Percentiles rank a stretch among this genome's conserved stretches.
These are phyloP conservation scores for Cebus imitator DNA, from an alignment of 2,113 vertebrate genomes.

Conservation along the genomic window DNA sequence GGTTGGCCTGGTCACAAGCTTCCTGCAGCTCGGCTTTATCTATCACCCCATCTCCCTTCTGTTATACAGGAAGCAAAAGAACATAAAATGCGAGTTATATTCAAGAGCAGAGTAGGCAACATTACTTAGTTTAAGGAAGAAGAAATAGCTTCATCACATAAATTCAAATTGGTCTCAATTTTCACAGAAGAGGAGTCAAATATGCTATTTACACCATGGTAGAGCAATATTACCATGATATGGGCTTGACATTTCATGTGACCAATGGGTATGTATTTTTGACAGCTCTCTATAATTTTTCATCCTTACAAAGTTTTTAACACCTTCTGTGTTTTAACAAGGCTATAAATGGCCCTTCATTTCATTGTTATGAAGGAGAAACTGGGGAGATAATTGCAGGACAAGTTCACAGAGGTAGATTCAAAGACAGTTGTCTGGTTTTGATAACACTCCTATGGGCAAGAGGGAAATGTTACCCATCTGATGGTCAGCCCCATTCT, in stretches of 20 bases:
- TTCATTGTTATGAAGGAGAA: neutral
- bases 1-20: slow-evolving; percentile 85
- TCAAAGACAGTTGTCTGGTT: neutral
- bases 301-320: slow-evolving; percentile 12
- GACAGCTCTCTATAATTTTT: neutral
- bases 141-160: neutral
- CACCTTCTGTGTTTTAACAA: neutral
- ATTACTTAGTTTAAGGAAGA: neutral
- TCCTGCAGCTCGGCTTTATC: slow-evolving; percentile 86
- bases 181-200: neutral
- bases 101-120: neutral
- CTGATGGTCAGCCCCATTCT: no score
- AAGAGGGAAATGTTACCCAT: neutral
- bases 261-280: neutral
- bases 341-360: neutral
- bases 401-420: neutral
- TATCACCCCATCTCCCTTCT: slow-evolving; percentile 90
- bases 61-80: slow-evolving; percentile 48
- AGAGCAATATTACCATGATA: neutral
- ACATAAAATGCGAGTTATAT: neutral
- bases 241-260: neutral
- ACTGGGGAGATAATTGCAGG: neutral
- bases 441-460: neutral
- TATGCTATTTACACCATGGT: neutral
- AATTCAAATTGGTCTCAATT: neutral